phyloP scores from a whole-genome alignment of 2,888 invertebrate genomes.

The Agrilus cyanescens region DNA sequence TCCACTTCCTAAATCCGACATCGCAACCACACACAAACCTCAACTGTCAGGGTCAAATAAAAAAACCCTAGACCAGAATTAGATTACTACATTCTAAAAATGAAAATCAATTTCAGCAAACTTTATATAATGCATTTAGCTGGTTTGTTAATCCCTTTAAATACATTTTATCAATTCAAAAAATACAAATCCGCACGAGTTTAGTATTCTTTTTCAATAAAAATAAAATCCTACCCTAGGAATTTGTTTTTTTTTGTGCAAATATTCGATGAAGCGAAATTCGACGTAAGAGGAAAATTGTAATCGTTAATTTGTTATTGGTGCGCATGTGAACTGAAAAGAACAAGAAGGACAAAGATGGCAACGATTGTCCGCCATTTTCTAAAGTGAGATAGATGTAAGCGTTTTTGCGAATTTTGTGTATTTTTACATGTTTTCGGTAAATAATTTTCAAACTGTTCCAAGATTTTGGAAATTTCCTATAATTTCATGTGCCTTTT shows the following conservation, averaged over 20 bases:
- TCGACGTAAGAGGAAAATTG: conserved; percentile 7
- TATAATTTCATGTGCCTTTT: background rate
- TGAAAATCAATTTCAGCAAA: background rate
- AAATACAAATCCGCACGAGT: no score
- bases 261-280: background rate
- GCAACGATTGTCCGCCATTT: conserved; percentile 38
- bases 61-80: conserved; percentile 5
- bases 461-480: background rate
- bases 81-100: conserved; percentile 1
- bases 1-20: conserved; percentile 72
- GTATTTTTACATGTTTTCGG: conserved; percentile 14
- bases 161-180: no score
- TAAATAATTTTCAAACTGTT: background rate
- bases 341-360: conserved; percentile 35
- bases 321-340: conserved; percentile 12
- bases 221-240: no score
- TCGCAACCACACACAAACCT: conserved; percentile 40
- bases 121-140: no score
- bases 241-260: no score
- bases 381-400: conserved; percentile 39
- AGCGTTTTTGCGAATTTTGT: conserved; percentile 31
- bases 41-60: conserved; percentile 26
- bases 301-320: background rate
- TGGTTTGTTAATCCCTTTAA: no score
- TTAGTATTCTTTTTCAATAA: no score